Base-by-base conservation (phyloP, 2,888 invertebrate genomes). In the Adelognathus sp. region DNA sequence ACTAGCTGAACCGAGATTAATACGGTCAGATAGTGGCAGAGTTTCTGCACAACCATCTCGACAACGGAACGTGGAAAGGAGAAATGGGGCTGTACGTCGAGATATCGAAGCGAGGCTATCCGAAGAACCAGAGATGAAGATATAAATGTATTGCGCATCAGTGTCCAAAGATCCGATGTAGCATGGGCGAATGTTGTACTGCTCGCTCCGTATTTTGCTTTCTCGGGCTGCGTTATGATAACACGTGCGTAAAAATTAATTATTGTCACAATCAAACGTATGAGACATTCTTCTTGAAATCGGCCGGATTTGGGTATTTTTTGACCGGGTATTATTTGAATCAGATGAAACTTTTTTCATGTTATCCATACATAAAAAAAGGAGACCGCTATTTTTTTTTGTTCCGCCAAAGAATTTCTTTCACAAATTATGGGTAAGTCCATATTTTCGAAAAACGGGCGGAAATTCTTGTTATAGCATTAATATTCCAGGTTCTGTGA, bases 1-100 rank as follows among this genome's bases (percentile, higher is more conserved):
- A 87, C 86, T 83, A 84, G 86, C 85, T 85, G 86, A 79, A 86
- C 83, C 83, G 83, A 87, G 87, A 88, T 88, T 86, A 83, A 88
- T 88, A 86, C 79, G 80, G 61, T 75, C 54, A 71, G 78, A 79
- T 79, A 79, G 31, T 29, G 52, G 33, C 64, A 36, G 39, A 71
- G 54, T 56, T 75, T 76, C 67, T 67, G 66, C 64, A 64, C 3
- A 36, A 36, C 41, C 44, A 70, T 79, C 64, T 66, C 75, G 44
- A 79, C 60, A 66, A 46, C 60, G 14, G 56, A 56, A 21, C 31
- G 14, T 18, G 52, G 70, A 66, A 66, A 63, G 61, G 29, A 58
- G 67, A 67, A 64, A n/a, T n/a, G n/a, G 39, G 54, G 63, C 3
- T 29, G 27, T 33, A 72, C 44, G 64, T 56, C 21, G 33, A 64